phyloP scores from a whole-genome alignment of 2,113 vertebrate genomes.

The Campylomormyrus numenius region DNA sequence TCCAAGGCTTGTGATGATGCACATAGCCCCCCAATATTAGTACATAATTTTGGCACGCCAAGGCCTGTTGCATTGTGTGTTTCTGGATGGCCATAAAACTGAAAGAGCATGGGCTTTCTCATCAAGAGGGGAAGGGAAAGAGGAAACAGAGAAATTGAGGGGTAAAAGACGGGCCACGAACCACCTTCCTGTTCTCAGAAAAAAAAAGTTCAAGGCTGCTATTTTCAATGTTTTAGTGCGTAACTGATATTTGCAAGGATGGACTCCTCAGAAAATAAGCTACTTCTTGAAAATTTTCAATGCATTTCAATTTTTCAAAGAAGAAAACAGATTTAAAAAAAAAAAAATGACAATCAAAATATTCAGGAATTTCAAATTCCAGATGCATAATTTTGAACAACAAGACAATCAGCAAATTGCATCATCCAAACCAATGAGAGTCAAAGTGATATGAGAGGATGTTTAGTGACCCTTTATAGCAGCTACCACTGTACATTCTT shows the following conservation, averaged over 20 bases:
- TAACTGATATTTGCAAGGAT: neutral
- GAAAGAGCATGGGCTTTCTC: slow-evolving; percentile 17
- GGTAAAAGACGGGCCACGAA: neutral
- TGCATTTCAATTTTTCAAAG: neutral
- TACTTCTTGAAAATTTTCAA: neutral
- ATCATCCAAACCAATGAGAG: neutral
- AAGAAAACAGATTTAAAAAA: neutral
- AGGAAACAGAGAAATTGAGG: neutral
- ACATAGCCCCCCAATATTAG: slow-evolving; percentile 30
- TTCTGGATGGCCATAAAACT: slow-evolving; percentile 16
- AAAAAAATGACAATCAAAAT: neutral
- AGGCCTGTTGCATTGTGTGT: slow-evolving; percentile 17
- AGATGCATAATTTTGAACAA: neutral
- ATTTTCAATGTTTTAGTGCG: neutral
- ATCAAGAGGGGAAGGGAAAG: neutral
- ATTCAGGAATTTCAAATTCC: neutral
- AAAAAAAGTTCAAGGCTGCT: neutral
- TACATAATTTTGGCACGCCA: slow-evolving; percentile 23
- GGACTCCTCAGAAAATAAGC: neutral
- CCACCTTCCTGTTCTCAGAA: neutral
- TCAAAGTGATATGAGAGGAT: neutral
- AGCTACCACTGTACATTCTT: neutral
- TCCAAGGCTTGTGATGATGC: slow-evolving; percentile 28
- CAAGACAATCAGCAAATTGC: neutral
- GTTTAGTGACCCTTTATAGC: neutral